Evolutionary conservation across 2,888 invertebrate species (phyloP).

Genomic region (Heterodera filipjevi): DNA sequence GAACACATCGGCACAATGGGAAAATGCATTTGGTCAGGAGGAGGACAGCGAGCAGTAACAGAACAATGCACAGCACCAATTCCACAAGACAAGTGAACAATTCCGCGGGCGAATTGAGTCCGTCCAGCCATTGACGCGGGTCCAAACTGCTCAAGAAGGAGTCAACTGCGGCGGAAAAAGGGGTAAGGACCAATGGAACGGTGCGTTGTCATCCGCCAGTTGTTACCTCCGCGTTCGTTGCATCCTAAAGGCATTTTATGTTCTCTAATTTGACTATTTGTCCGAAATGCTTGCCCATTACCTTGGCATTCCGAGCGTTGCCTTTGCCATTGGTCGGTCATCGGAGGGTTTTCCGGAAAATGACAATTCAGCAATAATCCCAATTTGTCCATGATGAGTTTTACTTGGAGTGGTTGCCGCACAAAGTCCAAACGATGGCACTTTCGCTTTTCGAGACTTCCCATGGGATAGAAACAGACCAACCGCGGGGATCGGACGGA

Average conservation of each 20-base stretch:
- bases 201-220: neutral
- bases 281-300: neutral
- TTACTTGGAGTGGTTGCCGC: constrained; percentile 31
- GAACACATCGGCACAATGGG: constrained; percentile 50
- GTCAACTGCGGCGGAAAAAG: neutral
- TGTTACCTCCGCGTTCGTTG: constrained; percentile 51
- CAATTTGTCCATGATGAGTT: neutral
- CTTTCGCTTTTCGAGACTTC: constrained; percentile 43
- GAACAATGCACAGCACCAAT: constrained; percentile 41
- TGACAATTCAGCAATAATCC: neutral
- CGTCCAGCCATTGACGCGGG: constrained; percentile 52
- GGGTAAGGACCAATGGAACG: too few species aligned
- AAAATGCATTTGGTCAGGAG: constrained; percentile 54
- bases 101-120: constrained; percentile 50
- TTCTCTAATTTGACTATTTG: neutral
- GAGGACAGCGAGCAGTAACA: constrained; percentile 40
- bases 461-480: constrained; percentile 59
- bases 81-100: constrained; percentile 47
- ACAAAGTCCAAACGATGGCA: constrained; percentile 51
- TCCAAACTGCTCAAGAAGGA: constrained; percentile 46
- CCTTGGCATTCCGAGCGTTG: constrained; percentile 42
- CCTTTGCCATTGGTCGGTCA: constrained; percentile 44
- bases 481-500: constrained; percentile 45
- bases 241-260: constrained; percentile 42
- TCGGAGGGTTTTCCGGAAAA: constrained; percentile 19